Evolutionary conservation across 2,797 vertebrate species (phyloP), one percentile per base, ranked within the genome.

Genomic region (Sciurus vulgaris): DNA sequence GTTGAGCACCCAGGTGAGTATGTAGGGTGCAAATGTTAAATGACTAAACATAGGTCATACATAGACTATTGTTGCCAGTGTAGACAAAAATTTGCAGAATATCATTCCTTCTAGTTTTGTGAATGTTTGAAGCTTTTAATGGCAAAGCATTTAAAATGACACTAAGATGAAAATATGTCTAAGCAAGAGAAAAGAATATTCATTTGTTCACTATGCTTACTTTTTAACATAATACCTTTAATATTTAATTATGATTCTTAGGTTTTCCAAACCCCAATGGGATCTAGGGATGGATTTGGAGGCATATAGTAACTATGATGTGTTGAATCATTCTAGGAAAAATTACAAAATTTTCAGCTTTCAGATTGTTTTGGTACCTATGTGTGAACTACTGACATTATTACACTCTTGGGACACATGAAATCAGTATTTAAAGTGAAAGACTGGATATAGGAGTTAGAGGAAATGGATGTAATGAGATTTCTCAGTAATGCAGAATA

Each of bases 101-200:
- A 82, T 51, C 22, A 44, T 87, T 85, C 35, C 26, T 20, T 96
- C 15, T 54, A 54, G 18, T 24, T 85, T 73, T 88, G 38, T 54
- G 38, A 85, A 54, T 67, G 20, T 41, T 67, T 91, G 1, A 74
- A 89, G 11, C 22, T 63, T 51, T 90, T 86, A 18, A 47, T 44
- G 49, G 3, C 9, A n/a, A 95, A 89, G 0, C 41, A 33, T 76
- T 93, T 79, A 47, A 86, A 86, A 35, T 82, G 44, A 65, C 7
- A 73, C 2, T 93, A 70, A 96, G 88, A 91, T 87, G 24, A 92
- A 82, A 89, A 56, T 11, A 74, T 26, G 35, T 12, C 35, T 65
- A 77, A 77, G 17, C 81, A 94, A 35, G 38, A 74, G 69, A 93
- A 51, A 24, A n/a, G 3, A 65, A 2, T 67, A 85, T 61, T 20